Conservation (phyloP, 2,797 vertebrate genomes). For the Pseudocheirus occidentalis region DNA sequence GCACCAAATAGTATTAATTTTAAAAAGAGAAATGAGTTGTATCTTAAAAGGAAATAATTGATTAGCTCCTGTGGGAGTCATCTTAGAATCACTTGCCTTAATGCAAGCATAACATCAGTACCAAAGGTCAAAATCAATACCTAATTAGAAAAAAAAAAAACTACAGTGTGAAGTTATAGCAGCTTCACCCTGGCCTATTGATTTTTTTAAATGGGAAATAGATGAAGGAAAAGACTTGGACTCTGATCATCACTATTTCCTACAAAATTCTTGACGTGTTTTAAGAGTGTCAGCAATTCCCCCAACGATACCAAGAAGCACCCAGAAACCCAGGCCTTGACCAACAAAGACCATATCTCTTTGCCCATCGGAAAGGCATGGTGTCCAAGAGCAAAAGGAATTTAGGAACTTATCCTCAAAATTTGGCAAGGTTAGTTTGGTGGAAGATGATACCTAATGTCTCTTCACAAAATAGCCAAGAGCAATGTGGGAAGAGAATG, state of each 20-base stretch:
- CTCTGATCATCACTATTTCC: neutral
- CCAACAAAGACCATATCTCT: neutral
- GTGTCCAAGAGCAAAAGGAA: neutral
- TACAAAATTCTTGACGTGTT: neutral
- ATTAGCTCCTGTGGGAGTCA: neutral
- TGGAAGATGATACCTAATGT: neutral
- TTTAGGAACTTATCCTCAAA: neutral
- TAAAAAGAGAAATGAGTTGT: neutral
- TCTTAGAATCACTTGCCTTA: neutral
- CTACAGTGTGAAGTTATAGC: neutral
- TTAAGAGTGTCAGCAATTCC: neutral
- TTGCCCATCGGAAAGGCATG: neutral
- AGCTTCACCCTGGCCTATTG: neutral
- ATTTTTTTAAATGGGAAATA: neutral
- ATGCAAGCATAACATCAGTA: neutral
- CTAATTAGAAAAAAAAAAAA: neutral
- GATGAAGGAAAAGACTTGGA: neutral
- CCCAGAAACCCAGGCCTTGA: neutral
- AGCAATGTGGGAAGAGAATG: neutral
- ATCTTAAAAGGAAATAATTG: neutral
- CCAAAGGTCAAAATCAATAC: neutral
- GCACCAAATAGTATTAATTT: neutral
- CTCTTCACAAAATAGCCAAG: neutral
- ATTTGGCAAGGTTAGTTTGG: neutral
- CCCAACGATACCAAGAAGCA: neutral